A percentile compares a stretch with the other conserved stretches of the same genome.
Evolutionary conservation across 2,888 invertebrate species (phyloP).

Genomic region (Drosophila ustulata): DNA sequence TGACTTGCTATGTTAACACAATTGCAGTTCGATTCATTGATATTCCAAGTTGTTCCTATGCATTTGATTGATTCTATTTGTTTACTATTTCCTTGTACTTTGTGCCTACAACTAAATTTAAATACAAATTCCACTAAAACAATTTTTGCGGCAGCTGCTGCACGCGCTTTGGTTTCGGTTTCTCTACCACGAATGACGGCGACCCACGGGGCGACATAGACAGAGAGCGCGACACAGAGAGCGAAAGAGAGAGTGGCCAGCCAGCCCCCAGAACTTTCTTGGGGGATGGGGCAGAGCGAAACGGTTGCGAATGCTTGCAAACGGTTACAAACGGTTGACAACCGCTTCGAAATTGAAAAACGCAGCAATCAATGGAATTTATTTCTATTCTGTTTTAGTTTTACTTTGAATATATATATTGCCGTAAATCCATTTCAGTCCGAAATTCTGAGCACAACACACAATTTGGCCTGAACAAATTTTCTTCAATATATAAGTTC

Average conservation of each 20-base stretch:
- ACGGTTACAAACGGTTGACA: slow-evolving; percentile 38
- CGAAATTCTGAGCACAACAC: slow-evolving; percentile 4
- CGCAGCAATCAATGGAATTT: slow-evolving; percentile 25
- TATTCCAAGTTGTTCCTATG: slow-evolving; percentile 13
- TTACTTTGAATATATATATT: background rate
- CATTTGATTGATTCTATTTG: slow-evolving; percentile 15
- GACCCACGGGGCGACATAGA: slow-evolving; percentile 34
- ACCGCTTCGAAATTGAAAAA: slow-evolving; percentile 6
- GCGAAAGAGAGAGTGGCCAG: background rate
- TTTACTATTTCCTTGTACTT: slow-evolving; percentile 15
- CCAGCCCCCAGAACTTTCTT: slow-evolving; percentile 39
- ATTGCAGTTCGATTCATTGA: slow-evolving; percentile 5
- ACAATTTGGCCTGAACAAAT: slow-evolving; percentile 17
- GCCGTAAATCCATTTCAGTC: slow-evolving; percentile 6
- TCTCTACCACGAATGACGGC: slow-evolving; percentile 54
- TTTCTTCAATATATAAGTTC: slow-evolving; percentile 30
- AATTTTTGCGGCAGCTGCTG: slow-evolving; percentile 54
- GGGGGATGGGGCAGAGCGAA: slow-evolving; percentile 52
- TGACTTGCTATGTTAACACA: slow-evolving; percentile 40
- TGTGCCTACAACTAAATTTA: slow-evolving; percentile 57
- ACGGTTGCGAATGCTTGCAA: slow-evolving; percentile 39
- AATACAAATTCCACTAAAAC: slow-evolving; percentile 56
- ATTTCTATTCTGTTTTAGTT: background rate
- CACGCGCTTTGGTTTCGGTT: slow-evolving; percentile 58
- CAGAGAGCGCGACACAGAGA: slow-evolving; percentile 1